These are phyloP conservation scores for Brachionus rotundiformis DNA, from an alignment of 1,140 invertebrate species.

Conservation along the genomic window DNA sequence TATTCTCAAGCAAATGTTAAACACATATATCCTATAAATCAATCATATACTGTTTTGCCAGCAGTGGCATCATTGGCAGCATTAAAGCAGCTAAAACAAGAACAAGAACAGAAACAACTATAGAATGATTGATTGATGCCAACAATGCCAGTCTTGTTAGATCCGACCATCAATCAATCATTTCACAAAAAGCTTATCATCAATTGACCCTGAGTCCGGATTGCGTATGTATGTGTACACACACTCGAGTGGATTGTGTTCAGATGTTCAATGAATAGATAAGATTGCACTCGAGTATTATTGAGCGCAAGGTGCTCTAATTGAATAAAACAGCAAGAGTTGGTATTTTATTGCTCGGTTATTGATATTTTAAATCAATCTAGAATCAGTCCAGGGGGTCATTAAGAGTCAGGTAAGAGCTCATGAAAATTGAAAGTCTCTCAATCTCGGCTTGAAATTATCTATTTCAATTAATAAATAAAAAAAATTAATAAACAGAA, in stretches of 20 bases:
- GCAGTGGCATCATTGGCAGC: background rate
- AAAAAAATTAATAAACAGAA: conserved; percentile 36
- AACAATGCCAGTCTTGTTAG: background rate
- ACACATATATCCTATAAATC: conserved; percentile 22
- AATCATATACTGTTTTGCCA: background rate
- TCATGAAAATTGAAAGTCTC: background rate
- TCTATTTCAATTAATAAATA: background rate
- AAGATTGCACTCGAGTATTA: conserved; percentile 23
- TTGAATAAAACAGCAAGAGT: conserved; percentile 39
- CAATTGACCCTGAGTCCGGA: conserved; percentile 18
- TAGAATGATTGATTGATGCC: conserved; percentile 12
- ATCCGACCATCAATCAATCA: conserved; percentile 23
- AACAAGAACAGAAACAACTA: background rate
- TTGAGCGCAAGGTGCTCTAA: conserved; percentile 25
- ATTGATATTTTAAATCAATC: conserved; percentile 11
- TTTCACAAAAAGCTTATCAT: conserved; percentile 24
- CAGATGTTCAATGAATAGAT: conserved; percentile 28
- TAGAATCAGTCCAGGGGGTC: background rate
- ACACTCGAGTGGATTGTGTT: conserved; percentile 11
- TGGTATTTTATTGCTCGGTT: background rate
- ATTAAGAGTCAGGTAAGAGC: conserved; percentile 36
- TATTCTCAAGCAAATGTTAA: conserved; percentile 25
- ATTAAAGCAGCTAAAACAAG: background rate
- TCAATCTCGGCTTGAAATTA: conserved; percentile 41
- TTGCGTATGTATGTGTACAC: background rate